Conservation (phyloP, 2,797 vertebrate genomes). For the Pelodytes ibericus region DNA sequence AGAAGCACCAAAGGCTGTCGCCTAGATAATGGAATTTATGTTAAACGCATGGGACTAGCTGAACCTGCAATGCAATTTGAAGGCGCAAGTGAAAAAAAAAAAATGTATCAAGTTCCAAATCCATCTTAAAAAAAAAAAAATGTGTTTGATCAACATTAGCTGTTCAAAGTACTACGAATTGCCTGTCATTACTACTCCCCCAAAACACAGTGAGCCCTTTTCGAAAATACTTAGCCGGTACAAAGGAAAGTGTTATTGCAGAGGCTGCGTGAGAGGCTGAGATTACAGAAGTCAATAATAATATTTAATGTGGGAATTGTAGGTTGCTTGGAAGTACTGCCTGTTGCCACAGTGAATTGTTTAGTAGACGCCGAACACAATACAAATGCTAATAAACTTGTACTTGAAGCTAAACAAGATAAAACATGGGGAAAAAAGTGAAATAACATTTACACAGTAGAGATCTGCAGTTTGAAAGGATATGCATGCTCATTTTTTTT, state of each 20-base stretch:
- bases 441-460: no score
- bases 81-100: neutral
- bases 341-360: neutral
- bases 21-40: neutral
- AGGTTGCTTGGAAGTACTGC: neutral
- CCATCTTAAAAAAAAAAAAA: neutral
- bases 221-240: neutral
- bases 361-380: neutral
- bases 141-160: neutral
- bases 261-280: neutral
- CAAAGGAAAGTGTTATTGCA: neutral
- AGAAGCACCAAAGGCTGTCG: neutral
- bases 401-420: neutral
- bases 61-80: neutral
- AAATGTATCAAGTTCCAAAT: neutral
- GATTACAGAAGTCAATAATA: constrained; percentile 2
- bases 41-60: neutral
- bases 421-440: neutral
- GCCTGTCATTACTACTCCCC: neutral
- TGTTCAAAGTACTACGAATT: neutral
- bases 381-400: neutral
- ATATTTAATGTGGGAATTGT: constrained; percentile 2
- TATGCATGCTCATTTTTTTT: no score
- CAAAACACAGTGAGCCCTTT: neutral
- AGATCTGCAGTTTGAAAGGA: no score